Percentiles rank a stretch among this genome's conserved stretches.
Conservation (phyloP, 1,140 invertebrate genomes). For the Parasteatoda tepidariorum region DNA sequence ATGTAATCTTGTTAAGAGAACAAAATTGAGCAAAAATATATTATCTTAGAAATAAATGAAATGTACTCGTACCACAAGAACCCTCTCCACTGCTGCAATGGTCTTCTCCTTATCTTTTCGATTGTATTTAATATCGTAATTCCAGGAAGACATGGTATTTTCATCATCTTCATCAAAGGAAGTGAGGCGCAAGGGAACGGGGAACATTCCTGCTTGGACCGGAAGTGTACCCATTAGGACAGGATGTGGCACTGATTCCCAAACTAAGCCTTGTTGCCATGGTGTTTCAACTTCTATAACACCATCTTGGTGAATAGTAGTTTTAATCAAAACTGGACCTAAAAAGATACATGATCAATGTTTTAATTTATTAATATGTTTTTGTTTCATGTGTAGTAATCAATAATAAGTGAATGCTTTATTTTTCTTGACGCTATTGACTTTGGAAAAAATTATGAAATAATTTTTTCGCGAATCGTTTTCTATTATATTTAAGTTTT, state of each 20-base stretch:
- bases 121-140: conserved; percentile 74
- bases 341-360: neutral
- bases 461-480: no score
- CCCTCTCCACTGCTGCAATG: conserved; percentile 62
- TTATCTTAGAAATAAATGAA: no score
- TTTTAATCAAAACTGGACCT: conserved; percentile 65
- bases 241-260: conserved; percentile 82
- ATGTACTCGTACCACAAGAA: conserved; percentile 60
- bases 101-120: conserved; percentile 64
- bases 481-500: no score
- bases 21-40: no score
- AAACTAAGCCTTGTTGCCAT: conserved; percentile 68
- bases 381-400: no score
- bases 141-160: conserved; percentile 94
- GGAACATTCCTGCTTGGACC: conserved; percentile 91
- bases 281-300: conserved; percentile 70
- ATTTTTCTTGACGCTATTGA: no score
- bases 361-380: no score
- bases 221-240: conserved; percentile 86
- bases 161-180: conserved; percentile 74
- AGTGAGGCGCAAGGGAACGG: conserved; percentile 86
- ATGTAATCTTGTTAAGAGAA: no score
- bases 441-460: no score
- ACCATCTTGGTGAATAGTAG: conserved; percentile 69
- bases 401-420: no score